A percentile compares a stretch with the other conserved stretches of the same genome.
These are phyloP conservation scores for Ectropis crepuscularia DNA, from an alignment of 2,888 invertebrate species.

Conservation along the genomic window DNA sequence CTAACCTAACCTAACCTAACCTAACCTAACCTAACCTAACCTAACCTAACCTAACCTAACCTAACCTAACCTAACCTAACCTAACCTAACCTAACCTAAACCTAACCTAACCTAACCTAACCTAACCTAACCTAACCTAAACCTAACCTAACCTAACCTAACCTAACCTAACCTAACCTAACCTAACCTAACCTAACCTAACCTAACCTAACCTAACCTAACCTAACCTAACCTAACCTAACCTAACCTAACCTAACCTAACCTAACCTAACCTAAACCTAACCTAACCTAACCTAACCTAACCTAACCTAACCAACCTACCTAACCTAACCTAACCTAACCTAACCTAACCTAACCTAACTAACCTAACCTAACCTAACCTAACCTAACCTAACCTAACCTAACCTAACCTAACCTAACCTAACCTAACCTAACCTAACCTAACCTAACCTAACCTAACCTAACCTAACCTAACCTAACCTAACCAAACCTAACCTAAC, in stretches of 20 bases:
- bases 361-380: conserved; percentile 30
- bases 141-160: conserved; percentile 18
- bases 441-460: conserved; percentile 19
- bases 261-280: conserved; percentile 31
- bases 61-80: conserved; percentile 34
- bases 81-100: conserved; percentile 30
- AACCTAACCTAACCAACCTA: conserved; percentile 31
- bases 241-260: conserved; percentile 30
- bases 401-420: conserved; percentile 25
- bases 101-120: conserved; percentile 30
- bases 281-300: conserved; percentile 21
- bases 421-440: conserved; percentile 19
- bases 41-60: conserved; percentile 37
- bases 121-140: conserved; percentile 21
- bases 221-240: conserved; percentile 25
- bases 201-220: conserved; percentile 36
- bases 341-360: conserved; percentile 26
- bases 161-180: conserved; percentile 32
- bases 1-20: too few relatives aligned
- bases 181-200: conserved; percentile 37
- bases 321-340: conserved; percentile 27
- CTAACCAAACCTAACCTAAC: too few relatives aligned
- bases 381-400: conserved; percentile 27
- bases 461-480: conserved; percentile 18
- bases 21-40: conserved; percentile 34